These are phyloP conservation scores for Acronicta alni DNA, from an alignment of 2,888 invertebrate species.

Conservation along the genomic window DNA sequence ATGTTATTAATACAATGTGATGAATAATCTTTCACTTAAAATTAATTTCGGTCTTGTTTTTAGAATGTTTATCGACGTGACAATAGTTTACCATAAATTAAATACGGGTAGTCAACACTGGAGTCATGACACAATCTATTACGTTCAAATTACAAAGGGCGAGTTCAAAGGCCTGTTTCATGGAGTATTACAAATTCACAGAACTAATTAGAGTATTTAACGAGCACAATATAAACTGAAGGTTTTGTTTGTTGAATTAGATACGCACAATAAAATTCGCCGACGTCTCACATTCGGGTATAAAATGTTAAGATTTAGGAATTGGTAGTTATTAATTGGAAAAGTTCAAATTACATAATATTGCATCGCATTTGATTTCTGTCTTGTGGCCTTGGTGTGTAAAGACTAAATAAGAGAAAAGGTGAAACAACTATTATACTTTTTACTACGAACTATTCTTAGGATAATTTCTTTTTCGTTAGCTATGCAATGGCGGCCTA, in stretches of 20 bases:
- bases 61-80: slow-evolving; percentile 21
- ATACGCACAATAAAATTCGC: slow-evolving; percentile 15
- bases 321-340: slow-evolving; percentile 36
- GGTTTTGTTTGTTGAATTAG: slow-evolving; percentile 19
- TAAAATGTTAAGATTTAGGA: slow-evolving; percentile 26
- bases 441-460: no score
- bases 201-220: slow-evolving; percentile 44
- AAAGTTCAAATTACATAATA: slow-evolving; percentile 35
- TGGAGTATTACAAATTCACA: slow-evolving; percentile 28
- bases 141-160: slow-evolving; percentile 27
- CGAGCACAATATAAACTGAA: slow-evolving; percentile 30
- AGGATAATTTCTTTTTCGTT: no score
- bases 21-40: slow-evolving; percentile 16
- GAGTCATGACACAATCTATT: slow-evolving; percentile 30
- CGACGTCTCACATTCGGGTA: slow-evolving; percentile 23
- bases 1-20: no score
- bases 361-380: slow-evolving; percentile 20
- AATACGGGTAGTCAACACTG: slow-evolving; percentile 36
- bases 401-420: no score
- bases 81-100: slow-evolving; percentile 36
- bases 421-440: not conserved
- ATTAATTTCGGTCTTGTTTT: slow-evolving; percentile 25
- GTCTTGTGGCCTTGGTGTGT: slow-evolving; percentile 25
- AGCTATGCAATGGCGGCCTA: no score
- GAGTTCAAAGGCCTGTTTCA: slow-evolving; percentile 26